phyloP scores from a whole-genome alignment of 2,113 vertebrate species.

The Colaptes auratus region DNA sequence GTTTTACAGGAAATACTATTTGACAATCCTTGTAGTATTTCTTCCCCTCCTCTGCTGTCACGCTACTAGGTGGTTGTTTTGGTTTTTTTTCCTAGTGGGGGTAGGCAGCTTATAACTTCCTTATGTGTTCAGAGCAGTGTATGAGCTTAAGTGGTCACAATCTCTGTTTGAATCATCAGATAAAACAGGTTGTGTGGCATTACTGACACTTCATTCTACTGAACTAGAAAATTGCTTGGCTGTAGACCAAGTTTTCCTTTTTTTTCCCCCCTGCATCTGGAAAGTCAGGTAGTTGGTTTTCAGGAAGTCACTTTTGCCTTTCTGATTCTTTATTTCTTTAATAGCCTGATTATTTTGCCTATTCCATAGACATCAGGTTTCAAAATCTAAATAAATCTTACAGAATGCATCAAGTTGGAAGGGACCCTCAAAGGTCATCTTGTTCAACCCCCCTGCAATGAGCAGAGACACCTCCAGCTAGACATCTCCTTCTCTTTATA shows the following conservation, averaged over 20 bases:
- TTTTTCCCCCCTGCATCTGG: fast-evolving
- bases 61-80: not conserved
- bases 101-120: not conserved
- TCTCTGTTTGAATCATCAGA: constrained; percentile 14
- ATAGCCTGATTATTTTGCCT: not conserved
- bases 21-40: not conserved
- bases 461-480: too few species aligned
- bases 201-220: not conserved
- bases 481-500: not conserved
- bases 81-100: not conserved
- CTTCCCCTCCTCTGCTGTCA: not conserved
- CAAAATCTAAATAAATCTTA: not conserved
- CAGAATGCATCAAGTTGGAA: too few species aligned
- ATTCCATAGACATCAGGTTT: not conserved
- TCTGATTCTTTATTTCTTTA: not conserved
- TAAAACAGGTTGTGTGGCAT: constrained; percentile 20
- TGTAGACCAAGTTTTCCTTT: not conserved
- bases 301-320: not conserved
- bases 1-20: not conserved
- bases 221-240: not conserved
- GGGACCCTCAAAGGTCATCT: too few species aligned
- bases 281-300: not conserved
- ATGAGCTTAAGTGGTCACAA: not conserved
- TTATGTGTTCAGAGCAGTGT: not conserved
- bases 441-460: too few species aligned